These are phyloP conservation scores for Gnatocerus cornutus DNA, from an alignment of 2,888 invertebrate species.

Conservation along the genomic window DNA sequence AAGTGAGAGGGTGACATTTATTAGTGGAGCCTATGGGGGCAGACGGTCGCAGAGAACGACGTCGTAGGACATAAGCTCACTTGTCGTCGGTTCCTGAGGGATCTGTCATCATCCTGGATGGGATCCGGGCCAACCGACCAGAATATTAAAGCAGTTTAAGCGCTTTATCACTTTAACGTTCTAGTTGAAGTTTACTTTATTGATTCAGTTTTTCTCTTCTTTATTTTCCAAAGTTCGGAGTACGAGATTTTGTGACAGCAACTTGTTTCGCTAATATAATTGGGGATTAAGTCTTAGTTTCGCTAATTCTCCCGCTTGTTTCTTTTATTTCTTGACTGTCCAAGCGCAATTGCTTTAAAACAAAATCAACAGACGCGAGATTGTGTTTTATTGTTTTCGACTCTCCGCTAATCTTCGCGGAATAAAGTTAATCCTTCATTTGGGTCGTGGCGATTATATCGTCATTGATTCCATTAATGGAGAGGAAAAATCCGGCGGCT, in stretches of 20 bases:
- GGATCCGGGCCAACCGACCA: constrained; percentile 38
- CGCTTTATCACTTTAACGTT: constrained; percentile 38
- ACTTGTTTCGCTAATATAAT: no score
- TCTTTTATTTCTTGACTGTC: no score
- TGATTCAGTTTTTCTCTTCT: constrained; percentile 28
- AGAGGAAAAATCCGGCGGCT: constrained; percentile 13
- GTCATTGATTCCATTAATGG: constrained; percentile 8
- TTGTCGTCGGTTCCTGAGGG: constrained; percentile 50
- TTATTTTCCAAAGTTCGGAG: not conserved
- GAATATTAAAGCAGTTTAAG: constrained; percentile 49
- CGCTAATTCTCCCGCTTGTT: not conserved
- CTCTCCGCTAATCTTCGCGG: constrained; percentile 9
- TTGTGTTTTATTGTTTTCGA: constrained; percentile 29
- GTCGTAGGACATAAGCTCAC: constrained; percentile 41
- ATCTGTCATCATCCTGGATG: constrained; percentile 48
- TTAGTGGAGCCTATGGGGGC: constrained; percentile 37
- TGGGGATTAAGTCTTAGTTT: not conserved
- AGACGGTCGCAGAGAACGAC: constrained; percentile 27
- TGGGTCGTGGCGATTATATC: constrained; percentile 3
- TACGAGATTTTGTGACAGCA: not conserved
- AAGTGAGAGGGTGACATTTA: constrained; percentile 35
- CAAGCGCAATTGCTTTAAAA: constrained; percentile 11
- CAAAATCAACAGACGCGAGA: constrained; percentile 20
- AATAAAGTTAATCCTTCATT: constrained; percentile 29
- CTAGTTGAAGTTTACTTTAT: constrained; percentile 29